Conservation (phyloP, 2,888 invertebrate species). For the Himalopsyche anomala region DNA sequence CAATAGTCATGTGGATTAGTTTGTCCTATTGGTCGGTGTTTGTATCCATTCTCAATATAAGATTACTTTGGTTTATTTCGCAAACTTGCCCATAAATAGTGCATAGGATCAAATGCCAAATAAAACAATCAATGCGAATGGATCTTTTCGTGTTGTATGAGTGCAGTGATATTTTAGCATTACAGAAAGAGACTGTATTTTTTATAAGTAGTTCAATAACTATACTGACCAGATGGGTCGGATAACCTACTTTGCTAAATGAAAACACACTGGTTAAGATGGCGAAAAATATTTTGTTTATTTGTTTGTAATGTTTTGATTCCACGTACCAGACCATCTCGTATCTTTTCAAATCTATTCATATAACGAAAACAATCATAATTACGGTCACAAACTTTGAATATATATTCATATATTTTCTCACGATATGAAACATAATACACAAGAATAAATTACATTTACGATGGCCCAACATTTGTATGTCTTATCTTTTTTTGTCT, state of each 20-base stretch:
- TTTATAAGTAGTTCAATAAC: background rate
- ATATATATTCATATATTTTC: too few species aligned
- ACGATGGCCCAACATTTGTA: too few species aligned
- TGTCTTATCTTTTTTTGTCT: too few species aligned
- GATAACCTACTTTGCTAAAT: background rate
- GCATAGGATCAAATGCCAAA: constrained; percentile 6
- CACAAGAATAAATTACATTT: too few species aligned
- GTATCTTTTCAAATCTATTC: too few species aligned
- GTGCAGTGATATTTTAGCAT: background rate
- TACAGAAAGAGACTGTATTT: background rate
- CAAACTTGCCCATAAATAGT: constrained; percentile 27
- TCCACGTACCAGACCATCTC: too few species aligned
- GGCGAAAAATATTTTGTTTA: background rate
- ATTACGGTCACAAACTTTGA: too few species aligned
- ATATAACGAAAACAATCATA: too few species aligned
- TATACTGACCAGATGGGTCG: background rate
- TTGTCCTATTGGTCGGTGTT: background rate
- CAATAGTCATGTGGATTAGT: background rate
- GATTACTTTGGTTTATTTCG: background rate
- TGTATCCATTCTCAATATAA: too few species aligned
- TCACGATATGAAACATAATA: too few species aligned
- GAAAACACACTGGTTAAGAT: background rate
- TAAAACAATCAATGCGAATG: constrained; percentile 27
- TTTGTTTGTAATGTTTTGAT: too few species aligned
- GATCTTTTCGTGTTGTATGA: background rate